A percentile compares a stretch with the other conserved stretches of the same genome.
Evolutionary conservation across 2,113 vertebrate genomes (phyloP).

Genomic region (Porphyrio hochstetteri): DNA sequence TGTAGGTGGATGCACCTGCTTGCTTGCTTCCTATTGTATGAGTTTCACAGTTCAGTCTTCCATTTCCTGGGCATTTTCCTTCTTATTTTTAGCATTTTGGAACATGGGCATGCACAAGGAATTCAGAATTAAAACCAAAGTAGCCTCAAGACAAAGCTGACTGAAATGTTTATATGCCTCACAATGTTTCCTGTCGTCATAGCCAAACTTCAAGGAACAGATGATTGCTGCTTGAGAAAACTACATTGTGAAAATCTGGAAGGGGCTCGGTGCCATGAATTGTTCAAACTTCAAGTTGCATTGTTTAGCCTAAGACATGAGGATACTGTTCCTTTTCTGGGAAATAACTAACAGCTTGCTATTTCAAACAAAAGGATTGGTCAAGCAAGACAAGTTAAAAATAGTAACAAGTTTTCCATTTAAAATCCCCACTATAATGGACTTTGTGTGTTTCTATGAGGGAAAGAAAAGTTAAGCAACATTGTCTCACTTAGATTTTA

Average conservation of each 20-base stretch:
- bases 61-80: background rate
- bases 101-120: background rate
- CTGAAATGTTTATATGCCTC: background rate
- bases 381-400: background rate
- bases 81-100: background rate
- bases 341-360: background rate
- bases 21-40: background rate
- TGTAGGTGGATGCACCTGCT: background rate
- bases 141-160: background rate
- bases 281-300: background rate
- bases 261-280: background rate
- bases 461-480: background rate
- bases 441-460: background rate
- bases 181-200: background rate
- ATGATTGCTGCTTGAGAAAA: slow-evolving; percentile 13
- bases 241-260: background rate
- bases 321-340: background rate
- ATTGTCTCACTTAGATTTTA: background rate
- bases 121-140: background rate
- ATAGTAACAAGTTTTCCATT: background rate
- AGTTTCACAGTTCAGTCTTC: background rate
- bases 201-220: background rate
- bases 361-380: background rate
- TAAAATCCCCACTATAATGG: background rate
- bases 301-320: background rate